Conservation (phyloP, 64 coral and sea anemone genomes). For the Cladopsammia gracilis region DNA sequence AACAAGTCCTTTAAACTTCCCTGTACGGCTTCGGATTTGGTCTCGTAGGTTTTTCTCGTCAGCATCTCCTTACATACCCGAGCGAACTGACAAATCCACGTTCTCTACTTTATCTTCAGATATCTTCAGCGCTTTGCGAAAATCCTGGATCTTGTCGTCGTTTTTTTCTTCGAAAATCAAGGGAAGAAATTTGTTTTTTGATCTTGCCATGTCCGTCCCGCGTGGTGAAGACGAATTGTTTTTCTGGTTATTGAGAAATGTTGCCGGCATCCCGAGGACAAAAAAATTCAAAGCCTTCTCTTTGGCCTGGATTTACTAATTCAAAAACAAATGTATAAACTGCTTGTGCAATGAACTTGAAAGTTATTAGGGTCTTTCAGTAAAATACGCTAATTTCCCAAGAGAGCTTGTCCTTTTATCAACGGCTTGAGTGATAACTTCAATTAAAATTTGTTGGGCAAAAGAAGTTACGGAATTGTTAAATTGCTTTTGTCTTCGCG, state of each 20-base stretch:
- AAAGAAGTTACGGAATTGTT: neutral
- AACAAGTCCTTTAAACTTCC: neutral
- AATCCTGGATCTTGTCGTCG: conserved; percentile 35
- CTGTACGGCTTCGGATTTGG: neutral
- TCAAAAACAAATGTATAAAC: neutral
- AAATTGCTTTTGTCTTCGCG: neutral
- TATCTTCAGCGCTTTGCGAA: conserved; percentile 25
- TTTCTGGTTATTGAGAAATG: conserved; percentile 8
- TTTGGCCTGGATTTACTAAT: conserved; percentile 15
- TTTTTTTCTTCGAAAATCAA: conserved; percentile 47
- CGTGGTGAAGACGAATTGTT: too few relatives aligned
- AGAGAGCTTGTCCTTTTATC: neutral
- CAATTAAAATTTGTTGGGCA: conserved; percentile 1
- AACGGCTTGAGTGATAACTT: neutral
- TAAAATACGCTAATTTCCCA: neutral
- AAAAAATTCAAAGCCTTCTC: neutral
- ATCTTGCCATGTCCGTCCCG: neutral
- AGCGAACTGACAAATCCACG: neutral
- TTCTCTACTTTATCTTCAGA: neutral
- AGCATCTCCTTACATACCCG: neutral
- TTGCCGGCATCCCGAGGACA: conserved; percentile 22
- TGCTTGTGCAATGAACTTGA: neutral
- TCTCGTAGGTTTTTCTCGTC: neutral
- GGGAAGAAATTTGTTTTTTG: conserved; percentile 12
- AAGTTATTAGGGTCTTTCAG: neutral